Evolutionary conservation across 2,888 invertebrate genomes (phyloP).

Genomic region (Agrochola lychnidis): DNA sequence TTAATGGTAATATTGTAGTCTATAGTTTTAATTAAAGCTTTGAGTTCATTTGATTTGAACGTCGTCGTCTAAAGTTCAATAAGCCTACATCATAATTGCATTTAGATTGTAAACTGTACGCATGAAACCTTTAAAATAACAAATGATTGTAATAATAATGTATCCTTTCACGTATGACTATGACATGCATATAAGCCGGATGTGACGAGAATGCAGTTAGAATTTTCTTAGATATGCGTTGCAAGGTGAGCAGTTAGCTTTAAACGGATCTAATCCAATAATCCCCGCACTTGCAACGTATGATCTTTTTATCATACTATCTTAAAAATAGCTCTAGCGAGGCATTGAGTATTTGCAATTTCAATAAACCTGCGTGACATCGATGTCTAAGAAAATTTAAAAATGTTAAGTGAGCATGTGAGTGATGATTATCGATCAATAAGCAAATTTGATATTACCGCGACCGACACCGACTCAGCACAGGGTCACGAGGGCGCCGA

Average conservation of each 20-base stretch:
- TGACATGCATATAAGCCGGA: constrained; percentile 51
- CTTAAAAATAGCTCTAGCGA: constrained; percentile 13
- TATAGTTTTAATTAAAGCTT: constrained; percentile 7
- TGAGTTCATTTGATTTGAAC: neutral
- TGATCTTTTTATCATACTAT: neutral
- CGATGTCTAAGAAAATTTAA: constrained; percentile 39
- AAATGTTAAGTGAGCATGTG: constrained; percentile 32
- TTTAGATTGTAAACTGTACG: constrained; percentile 13
- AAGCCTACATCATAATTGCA: neutral
- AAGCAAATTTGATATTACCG: constrained; percentile 80
- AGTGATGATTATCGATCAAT: constrained; percentile 79
- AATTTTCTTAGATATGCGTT: constrained; percentile 38
- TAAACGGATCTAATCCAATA: constrained; percentile 28
- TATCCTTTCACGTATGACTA: constrained; percentile 42
- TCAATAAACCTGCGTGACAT: constrained; percentile 44
- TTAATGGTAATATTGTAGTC: neutral
- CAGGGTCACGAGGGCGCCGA: constrained; percentile 89
- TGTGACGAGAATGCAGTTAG: constrained; percentile 44
- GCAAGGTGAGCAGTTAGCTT: constrained; percentile 39
- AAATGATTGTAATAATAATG: constrained; percentile 31
- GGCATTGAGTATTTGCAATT: constrained; percentile 22
- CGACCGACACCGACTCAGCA: constrained; percentile 81
- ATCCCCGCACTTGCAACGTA: constrained; percentile 4
- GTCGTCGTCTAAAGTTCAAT: constrained; percentile 4
- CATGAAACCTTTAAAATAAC: constrained; percentile 23